Percentiles rank a stretch among this genome's conserved stretches.
phyloP scores from a whole-genome alignment of 2,113 vertebrate species.

The Neolamprologus sp. region DNA sequence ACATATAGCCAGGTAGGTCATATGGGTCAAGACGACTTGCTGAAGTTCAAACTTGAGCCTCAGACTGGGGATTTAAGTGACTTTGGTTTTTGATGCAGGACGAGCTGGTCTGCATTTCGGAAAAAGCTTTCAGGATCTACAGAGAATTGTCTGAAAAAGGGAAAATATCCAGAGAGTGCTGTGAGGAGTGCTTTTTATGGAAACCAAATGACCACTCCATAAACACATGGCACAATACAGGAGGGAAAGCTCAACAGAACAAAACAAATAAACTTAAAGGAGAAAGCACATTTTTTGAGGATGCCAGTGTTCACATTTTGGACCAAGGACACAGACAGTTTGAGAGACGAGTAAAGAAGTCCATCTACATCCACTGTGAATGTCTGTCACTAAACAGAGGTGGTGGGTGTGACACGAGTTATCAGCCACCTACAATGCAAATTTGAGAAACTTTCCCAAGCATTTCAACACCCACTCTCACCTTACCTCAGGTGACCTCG shows the following conservation, averaged over 20 bases:
- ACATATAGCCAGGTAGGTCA: neutral
- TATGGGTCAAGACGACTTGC: neutral
- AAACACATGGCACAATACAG: neutral
- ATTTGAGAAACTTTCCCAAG: neutral
- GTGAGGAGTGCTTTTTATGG: neutral
- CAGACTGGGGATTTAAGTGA: neutral
- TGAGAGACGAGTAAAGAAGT: neutral
- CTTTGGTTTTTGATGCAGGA: neutral
- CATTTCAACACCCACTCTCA: neutral
- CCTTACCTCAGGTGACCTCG: neutral
- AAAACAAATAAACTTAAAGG: neutral
- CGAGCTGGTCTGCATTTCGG: neutral
- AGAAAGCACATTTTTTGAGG: neutral
- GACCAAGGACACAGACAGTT: neutral
- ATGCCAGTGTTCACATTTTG: neutral
- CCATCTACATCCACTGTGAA: neutral
- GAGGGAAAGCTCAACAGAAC: neutral
- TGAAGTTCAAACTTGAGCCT: neutral
- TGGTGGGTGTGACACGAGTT: neutral
- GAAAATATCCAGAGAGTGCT: neutral
- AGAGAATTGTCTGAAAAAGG: neutral
- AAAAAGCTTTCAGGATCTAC: neutral
- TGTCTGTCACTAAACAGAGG: neutral
- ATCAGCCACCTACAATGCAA: neutral
- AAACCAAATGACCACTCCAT: neutral